Evolutionary conservation across 2,113 vertebrate species (phyloP).

Genomic region (Forbesichthys papilliferus): DNA sequence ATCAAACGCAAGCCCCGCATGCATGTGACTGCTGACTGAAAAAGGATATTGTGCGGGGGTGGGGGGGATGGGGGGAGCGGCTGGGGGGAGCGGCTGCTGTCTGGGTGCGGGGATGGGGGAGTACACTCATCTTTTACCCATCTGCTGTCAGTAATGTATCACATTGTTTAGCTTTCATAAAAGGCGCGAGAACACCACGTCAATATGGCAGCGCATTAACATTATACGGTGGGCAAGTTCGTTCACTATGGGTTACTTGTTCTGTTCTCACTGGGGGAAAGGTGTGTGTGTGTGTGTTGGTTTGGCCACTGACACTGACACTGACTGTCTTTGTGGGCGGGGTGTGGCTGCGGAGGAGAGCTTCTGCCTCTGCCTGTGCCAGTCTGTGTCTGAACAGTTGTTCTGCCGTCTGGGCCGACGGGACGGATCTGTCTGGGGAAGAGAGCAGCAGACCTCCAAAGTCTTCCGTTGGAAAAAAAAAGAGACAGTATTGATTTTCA

Average conservation of each 20-base stretch:
- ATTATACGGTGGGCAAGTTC: slow-evolving; percentile 1
- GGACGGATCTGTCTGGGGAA: slow-evolving; percentile 63
- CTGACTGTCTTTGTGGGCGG: too few relatives aligned
- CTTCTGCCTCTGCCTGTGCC: not conserved
- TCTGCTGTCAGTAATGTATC: slow-evolving; percentile 53
- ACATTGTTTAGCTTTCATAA: slow-evolving; percentile 51
- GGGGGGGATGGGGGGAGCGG: not conserved
- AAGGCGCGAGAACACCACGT: slow-evolving; percentile 16
- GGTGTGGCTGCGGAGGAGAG: not conserved
- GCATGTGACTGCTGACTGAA: slow-evolving; percentile 48
- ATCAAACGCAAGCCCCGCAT: slow-evolving; percentile 33
- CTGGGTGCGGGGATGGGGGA: slow-evolving; percentile 23
- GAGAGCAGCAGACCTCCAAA: slow-evolving; percentile 42
- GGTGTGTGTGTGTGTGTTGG: not conserved
- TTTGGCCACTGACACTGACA: too few relatives aligned
- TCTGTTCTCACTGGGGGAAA: slow-evolving; percentile 12
- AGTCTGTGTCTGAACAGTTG: slow-evolving; percentile 34
- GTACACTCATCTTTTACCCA: slow-evolving; percentile 47
- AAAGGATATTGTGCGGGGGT: not conserved
- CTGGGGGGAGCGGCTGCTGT: slow-evolving; percentile 6
- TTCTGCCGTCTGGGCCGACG: slow-evolving; percentile 25
- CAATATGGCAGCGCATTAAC: slow-evolving; percentile 25
- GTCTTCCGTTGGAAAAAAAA: slow-evolving; percentile 70
- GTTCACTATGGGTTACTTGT: slow-evolving; percentile 20
- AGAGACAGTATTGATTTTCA: slow-evolving; percentile 72